A percentile compares a stretch with the other conserved stretches of the same genome.
Evolutionary conservation across 2,888 invertebrate species (phyloP).

Genomic region (Andrena bucephala): DNA sequence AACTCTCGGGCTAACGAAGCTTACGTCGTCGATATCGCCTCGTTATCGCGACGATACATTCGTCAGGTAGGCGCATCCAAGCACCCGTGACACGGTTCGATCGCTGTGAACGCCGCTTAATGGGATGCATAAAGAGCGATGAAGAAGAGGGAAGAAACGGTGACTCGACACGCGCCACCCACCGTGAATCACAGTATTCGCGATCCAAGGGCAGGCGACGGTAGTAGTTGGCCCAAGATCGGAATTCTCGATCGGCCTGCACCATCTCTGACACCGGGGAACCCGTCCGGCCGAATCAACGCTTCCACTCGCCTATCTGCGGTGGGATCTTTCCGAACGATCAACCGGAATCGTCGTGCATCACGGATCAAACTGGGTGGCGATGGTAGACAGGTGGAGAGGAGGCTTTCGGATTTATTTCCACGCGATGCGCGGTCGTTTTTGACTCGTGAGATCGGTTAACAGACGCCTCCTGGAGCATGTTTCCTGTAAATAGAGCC

Average conservation of each 20-base stretch:
- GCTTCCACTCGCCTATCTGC: slow-evolving; percentile 43
- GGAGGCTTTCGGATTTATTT: not conserved
- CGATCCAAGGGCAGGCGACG: slow-evolving; percentile 57
- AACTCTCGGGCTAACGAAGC: not conserved
- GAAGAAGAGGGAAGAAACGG: slow-evolving; percentile 47
- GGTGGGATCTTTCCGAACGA: slow-evolving; percentile 45
- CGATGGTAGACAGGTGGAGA: slow-evolving; percentile 3
- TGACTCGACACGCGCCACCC: slow-evolving; percentile 74
- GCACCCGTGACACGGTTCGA: slow-evolving; percentile 18
- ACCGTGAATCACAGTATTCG: slow-evolving; percentile 76
- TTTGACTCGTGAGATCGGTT: not conserved
- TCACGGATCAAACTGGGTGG: slow-evolving; percentile 22
- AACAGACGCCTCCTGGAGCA: not conserved
- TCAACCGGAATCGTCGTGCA: slow-evolving; percentile 43
- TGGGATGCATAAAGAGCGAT: slow-evolving; percentile 55
- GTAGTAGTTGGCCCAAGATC: slow-evolving; percentile 56
- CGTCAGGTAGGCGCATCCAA: not conserved
- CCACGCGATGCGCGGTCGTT: not conserved
- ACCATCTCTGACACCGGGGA: slow-evolving; percentile 49
- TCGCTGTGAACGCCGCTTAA: slow-evolving; percentile 57
- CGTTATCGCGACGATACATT: slow-evolving; percentile 39
- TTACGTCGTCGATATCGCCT: not conserved
- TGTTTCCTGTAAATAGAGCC: not conserved
- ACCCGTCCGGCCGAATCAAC: slow-evolving; percentile 48
- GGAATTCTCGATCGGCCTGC: slow-evolving; percentile 36